phyloP scores from a whole-genome alignment of 2,888 invertebrate genomes.

The Athalia circularis region DNA sequence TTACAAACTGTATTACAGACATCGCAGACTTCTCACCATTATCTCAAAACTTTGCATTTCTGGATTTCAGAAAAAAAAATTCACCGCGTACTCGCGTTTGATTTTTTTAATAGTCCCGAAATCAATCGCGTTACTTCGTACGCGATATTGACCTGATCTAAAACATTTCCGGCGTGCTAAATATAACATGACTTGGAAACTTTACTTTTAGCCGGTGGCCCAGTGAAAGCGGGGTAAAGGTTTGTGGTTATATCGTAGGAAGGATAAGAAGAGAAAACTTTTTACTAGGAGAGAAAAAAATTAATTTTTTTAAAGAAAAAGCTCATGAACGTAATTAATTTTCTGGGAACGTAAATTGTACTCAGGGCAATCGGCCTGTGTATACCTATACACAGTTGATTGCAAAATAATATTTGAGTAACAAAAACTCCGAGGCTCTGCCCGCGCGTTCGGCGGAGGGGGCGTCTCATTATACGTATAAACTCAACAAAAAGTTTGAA shows the following conservation, averaged over 20 bases:
- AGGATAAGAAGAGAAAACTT: background rate
- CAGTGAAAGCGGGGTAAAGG: too few relatives aligned
- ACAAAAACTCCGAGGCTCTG: slow-evolving; percentile 15
- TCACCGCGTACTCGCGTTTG: too few relatives aligned
- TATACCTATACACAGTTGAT: background rate
- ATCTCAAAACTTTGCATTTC: too few relatives aligned
- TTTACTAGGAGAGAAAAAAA: background rate
- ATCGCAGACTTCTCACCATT: too few relatives aligned
- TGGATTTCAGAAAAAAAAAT: too few relatives aligned
- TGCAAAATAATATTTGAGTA: slow-evolving; percentile 37
- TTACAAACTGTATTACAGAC: background rate
- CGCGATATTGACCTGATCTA: too few relatives aligned
- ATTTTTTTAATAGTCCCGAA: too few relatives aligned
- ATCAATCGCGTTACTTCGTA: too few relatives aligned
- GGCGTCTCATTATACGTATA: slow-evolving; percentile 59
- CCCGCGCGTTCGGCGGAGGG: slow-evolving; percentile 38
- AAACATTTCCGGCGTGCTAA: too few relatives aligned
- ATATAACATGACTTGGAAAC: too few relatives aligned
- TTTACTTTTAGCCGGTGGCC: too few relatives aligned
- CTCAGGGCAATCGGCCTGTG: background rate
- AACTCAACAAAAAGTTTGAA: slow-evolving; percentile 60
- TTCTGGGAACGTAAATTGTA: background rate
- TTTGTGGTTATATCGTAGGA: background rate
- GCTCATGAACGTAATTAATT: slow-evolving; percentile 1
- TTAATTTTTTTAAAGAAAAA: background rate